These are phyloP conservation scores for Siderastrea radians DNA, from an alignment of 92 coral and sea anemone species.

Conservation along the genomic window DNA sequence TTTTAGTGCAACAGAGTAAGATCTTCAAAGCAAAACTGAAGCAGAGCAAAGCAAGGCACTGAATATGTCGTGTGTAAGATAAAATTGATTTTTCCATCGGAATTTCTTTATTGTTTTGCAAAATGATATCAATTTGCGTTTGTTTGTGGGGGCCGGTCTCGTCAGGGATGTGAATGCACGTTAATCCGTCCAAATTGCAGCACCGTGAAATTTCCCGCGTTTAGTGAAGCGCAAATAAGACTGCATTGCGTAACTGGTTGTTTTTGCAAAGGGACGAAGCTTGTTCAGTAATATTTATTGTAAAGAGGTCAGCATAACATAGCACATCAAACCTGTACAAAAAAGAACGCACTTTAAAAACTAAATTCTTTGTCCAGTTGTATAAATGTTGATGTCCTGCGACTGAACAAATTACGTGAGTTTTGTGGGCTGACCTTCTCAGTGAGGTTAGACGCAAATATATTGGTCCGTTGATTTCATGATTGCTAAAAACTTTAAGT, in stretches of 20 bases:
- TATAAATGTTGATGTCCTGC: no score
- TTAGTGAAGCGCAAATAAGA: not conserved
- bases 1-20: not conserved
- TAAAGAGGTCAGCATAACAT: not conserved
- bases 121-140: not conserved
- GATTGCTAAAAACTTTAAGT: no score
- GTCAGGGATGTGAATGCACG: not conserved
- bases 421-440: no score
- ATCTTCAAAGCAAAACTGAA: not conserved
- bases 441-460: no score
- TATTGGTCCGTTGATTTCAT: no score
- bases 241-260: not conserved
- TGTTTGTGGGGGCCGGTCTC: not conserved
- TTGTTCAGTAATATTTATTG: not conserved
- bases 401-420: no score
- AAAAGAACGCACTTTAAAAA: no score
- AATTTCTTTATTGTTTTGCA: slow-evolving; percentile 1
- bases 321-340: not conserved
- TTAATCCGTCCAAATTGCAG: not conserved
- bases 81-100: no score
- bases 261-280: not conserved
- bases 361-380: no score
- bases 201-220: slow-evolving; percentile 17
- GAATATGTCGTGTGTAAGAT: not conserved
- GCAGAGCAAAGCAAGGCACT: not conserved